Base-by-base conservation (phyloP, 2,888 invertebrate species). In the Sarcophaga subvicina region DNA sequence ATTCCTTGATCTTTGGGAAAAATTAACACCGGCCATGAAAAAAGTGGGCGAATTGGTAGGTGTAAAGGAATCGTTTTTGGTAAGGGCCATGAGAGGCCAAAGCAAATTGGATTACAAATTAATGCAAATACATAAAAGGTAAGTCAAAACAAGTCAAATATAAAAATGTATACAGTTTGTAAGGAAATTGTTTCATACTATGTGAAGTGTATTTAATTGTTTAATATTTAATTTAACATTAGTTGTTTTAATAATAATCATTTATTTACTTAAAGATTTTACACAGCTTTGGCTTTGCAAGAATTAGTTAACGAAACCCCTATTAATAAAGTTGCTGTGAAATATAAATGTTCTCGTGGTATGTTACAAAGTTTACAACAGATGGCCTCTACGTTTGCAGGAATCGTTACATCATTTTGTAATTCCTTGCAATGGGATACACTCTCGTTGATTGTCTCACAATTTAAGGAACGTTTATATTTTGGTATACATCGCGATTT, bases 401-500 rank as follows among this genome's bases (percentile, higher is more conserved):
- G 98, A 80, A 99, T 99, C 97, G 97, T 99, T 1, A 98, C 98
- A 4, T 96, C 97, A n/a, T 99, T 99, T 94, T 98, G 99, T 93
- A 96, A 95, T 88, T 96, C 98, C 78, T 94, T 99, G 14, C 98
- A 98, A 37, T 99, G 99, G 99, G 95, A 95, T 88, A 97, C 97
- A 91, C 95, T 99, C 91, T 97, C 98, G 92, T 94, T 98, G 88
- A 94, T 99, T 63, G 95, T 99, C 64, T 96, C 97, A 0, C 98
- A 99, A 93, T 99, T 99, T 93, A 98, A 99, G 94, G 96, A 97
- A 90, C 96, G 99, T 20, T 94, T 99, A 64, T 97, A 98, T 90
- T 99, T 99, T 93, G 99, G 99, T 14, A 96, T 99, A 69, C 97
- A 98, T 91, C 95, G 97, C 27, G 99, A 99, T 92, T 94, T 99